Conservation (phyloP, 2,797 vertebrate genomes). For the Synaphobranchus kaupii region DNA sequence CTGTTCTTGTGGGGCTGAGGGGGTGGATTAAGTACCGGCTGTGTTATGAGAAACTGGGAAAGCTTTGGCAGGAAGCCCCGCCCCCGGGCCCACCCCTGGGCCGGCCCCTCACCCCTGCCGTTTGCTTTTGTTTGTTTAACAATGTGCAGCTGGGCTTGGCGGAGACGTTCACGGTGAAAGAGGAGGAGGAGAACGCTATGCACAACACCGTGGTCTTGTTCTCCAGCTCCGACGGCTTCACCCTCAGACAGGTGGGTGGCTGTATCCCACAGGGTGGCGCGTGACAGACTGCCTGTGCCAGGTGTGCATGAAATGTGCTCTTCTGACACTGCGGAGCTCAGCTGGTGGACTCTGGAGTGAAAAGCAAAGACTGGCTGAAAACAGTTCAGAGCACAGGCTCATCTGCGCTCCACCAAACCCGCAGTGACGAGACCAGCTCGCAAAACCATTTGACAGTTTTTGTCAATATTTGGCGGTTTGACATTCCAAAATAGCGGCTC, state of each 20-base stretch:
- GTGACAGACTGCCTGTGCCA: no score
- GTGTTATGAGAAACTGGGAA: neutral
- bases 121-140: conserved; percentile 28
- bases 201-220: conserved; percentile 98
- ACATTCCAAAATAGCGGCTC: neutral
- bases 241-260: conserved; percentile 85
- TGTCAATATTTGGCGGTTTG: neutral
- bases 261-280: no score
- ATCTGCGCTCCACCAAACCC: no score
- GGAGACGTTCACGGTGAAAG: conserved; percentile 82
- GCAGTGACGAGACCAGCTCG: no score
- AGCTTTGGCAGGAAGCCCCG: neutral
- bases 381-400: no score
- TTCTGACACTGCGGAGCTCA: no score
- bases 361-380: no score
- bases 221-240: conserved; percentile 92
- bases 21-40: neutral
- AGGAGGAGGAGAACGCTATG: conserved; percentile 96
- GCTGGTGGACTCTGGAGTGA: no score
- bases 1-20: neutral
- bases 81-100: neutral
- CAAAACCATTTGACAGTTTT: no score
- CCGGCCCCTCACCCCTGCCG: neutral
- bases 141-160: conserved; percentile 65
- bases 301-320: no score